Conservation (phyloP, 2,888 invertebrate species). For the Drosophila phalerata region DNA sequence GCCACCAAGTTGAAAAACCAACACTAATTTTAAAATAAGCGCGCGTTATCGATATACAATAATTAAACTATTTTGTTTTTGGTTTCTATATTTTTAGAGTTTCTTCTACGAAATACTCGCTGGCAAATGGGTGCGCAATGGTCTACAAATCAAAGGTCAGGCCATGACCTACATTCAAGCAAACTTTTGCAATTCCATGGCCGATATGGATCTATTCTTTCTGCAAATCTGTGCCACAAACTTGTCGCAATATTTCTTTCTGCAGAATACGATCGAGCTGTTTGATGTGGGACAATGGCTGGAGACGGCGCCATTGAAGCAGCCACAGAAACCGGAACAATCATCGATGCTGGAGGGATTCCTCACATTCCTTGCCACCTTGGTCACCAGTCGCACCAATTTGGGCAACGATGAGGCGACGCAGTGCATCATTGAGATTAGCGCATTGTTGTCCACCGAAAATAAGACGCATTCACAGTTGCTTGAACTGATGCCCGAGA, state of each 20-base stretch:
- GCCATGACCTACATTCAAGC: constrained; percentile 99
- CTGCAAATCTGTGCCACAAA: constrained; percentile 97
- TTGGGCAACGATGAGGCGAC: constrained; percentile 88
- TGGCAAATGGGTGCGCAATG: constrained; percentile 98
- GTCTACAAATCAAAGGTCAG: constrained; percentile 98
- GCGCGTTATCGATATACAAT: constrained; percentile 17
- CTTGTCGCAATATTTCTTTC: constrained; percentile 93
- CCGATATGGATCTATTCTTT: constrained; percentile 98
- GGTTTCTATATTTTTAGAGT: constrained; percentile 88
- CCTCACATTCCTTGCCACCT: constrained; percentile 94
- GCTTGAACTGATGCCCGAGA: constrained; percentile 97
- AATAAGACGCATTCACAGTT: constrained; percentile 98
- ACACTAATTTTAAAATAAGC: constrained; percentile 5
- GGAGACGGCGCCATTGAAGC: constrained; percentile 90
- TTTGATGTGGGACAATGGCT: constrained; percentile 96
- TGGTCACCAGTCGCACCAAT: constrained; percentile 95
- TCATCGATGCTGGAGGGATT: constrained; percentile 97
- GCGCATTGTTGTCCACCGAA: constrained; percentile 95
- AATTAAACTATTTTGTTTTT: not conserved
- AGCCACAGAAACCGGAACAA: constrained; percentile 92
- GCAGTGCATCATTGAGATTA: constrained; percentile 95
- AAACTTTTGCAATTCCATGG: constrained; percentile 99
- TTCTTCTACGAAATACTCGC: constrained; percentile 97
- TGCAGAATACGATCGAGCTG: constrained; percentile 95
- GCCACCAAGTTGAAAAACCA: constrained; percentile 32